phyloP scores from a whole-genome alignment of 2,113 vertebrate species.

The Xenus cinereus region DNA sequence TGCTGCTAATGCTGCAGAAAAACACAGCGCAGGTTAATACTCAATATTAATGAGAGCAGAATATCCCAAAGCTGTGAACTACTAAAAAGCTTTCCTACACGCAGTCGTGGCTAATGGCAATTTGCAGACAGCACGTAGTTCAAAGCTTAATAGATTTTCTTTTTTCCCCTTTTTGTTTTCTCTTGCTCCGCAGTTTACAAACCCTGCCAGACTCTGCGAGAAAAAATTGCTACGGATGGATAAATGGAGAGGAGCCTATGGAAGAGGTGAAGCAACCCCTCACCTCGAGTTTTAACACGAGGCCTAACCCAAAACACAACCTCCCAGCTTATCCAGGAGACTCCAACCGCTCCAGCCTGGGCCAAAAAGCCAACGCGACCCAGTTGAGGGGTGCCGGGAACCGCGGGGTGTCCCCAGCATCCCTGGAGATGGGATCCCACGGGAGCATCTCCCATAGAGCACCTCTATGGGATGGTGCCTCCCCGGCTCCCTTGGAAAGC shows the following conservation, averaged over 20 bases:
- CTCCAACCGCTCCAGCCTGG: background rate
- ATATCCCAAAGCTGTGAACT: background rate
- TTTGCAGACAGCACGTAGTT: background rate
- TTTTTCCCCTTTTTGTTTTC: background rate
- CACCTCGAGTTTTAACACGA: background rate
- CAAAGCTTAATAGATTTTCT: background rate
- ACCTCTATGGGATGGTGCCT: rapidly evolving
- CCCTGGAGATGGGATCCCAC: rapidly evolving
- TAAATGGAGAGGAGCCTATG: background rate
- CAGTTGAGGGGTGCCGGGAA: rapidly evolving
- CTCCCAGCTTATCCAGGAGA: background rate
- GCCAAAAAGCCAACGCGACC: background rate
- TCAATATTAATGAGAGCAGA: slow-evolving; percentile 25
- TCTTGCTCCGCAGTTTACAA: background rate
- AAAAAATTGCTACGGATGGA: rapidly evolving
- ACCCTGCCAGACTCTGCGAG: background rate
- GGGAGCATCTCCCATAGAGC: rapidly evolving
- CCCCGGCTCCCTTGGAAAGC: background rate
- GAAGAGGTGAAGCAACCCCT: background rate
- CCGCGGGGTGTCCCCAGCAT: rapidly evolving
- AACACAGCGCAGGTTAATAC: background rate
- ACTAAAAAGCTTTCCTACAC: background rate
- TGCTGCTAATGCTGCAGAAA: slow-evolving; percentile 12
- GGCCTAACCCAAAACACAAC: background rate
- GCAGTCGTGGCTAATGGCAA: background rate